Base-by-base conservation (phyloP, 2,113 vertebrate species). In the Tichodroma muraria region DNA sequence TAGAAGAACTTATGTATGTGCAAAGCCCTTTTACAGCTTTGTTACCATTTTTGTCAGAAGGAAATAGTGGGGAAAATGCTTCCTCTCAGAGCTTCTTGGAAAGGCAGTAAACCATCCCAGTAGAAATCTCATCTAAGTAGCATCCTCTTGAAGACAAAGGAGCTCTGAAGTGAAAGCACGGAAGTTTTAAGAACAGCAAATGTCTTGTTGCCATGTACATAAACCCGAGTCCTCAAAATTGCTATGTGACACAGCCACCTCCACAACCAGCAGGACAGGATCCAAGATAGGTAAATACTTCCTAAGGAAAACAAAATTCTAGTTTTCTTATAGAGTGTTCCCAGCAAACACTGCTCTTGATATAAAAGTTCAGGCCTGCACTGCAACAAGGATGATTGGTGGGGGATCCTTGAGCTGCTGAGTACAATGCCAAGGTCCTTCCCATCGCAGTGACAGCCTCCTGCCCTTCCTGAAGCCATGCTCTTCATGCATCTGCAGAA, bases 401-500 rank as follows among this genome's bases (percentile, higher is more conserved):
- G 18, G 18, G n/a, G 15, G 27, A 22, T 65, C 28, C 45, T 77
- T 73, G 49, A 54, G 30, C 24, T 66, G 35, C 54, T 42, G 23
- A 25, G 30, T 45, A 44, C 28, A 50, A 63, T 4, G 5, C 19
- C 35, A 66, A 75, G 9, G 33, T 57, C 66, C 22, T 54, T 70
- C 52, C n/a, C 9, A 64, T 44, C 3, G 1, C 50, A 20, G 60
- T 4, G 42, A 64, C 24, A 61, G 27, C 21, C 4, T 2, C 15
- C 24, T 27, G 27, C 37, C n/a, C 38, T 53, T 31, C 53, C 15
- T 23, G 33, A 85, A 76, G 53, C 31, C 4, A 24, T 6, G 16
- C 6, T 69, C 42, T 60, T 45, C 23, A 69, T 0, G 1, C 2
- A 1, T 24, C 64, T 73, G 25, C 27, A 35, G 30, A 11, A 50